Conservation (phyloP, 1,140 invertebrate genomes). For the Drosophila lini region DNA sequence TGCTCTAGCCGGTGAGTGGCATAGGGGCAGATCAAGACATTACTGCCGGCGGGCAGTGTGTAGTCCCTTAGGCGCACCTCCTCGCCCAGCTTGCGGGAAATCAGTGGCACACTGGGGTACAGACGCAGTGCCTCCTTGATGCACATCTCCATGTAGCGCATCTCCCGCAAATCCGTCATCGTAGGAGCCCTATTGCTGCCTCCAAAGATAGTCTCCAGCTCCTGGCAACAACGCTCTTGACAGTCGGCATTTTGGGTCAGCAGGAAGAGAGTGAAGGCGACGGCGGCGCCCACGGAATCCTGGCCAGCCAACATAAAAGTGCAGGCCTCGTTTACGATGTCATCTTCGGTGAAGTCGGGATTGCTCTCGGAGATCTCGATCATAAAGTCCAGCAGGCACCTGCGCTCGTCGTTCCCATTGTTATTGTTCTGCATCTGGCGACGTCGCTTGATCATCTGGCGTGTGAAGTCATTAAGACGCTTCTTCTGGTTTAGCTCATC, state of each 20-base stretch:
- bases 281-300: constrained; percentile 89
- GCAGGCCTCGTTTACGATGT: constrained; percentile 89
- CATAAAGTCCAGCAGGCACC: constrained; percentile 87
- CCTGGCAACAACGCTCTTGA: constrained; percentile 87
- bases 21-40: constrained; percentile 85
- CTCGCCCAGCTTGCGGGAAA: constrained; percentile 86
- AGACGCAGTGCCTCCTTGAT: constrained; percentile 88
- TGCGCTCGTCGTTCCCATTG: constrained; percentile 43
- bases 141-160: constrained; percentile 89
- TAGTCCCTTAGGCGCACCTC: constrained; percentile 85
- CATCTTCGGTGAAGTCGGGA: constrained; percentile 87
- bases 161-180: constrained; percentile 86
- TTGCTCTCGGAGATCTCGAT: constrained; percentile 87
- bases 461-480: constrained; percentile 87
- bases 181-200: constrained; percentile 84
- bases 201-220: constrained; percentile 87
- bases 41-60: constrained; percentile 82
- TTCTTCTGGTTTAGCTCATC: constrained; percentile 86
- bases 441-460: constrained; percentile 78
- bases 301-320: constrained; percentile 92
- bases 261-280: constrained; percentile 87
- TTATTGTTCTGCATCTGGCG: constrained; percentile 65
- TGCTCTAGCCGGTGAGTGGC: constrained; percentile 88
- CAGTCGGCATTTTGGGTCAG: constrained; percentile 87
- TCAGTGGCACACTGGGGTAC: constrained; percentile 89